Base-by-base conservation (phyloP, 1,140 invertebrate genomes). In the Polypedilum pembai region DNA sequence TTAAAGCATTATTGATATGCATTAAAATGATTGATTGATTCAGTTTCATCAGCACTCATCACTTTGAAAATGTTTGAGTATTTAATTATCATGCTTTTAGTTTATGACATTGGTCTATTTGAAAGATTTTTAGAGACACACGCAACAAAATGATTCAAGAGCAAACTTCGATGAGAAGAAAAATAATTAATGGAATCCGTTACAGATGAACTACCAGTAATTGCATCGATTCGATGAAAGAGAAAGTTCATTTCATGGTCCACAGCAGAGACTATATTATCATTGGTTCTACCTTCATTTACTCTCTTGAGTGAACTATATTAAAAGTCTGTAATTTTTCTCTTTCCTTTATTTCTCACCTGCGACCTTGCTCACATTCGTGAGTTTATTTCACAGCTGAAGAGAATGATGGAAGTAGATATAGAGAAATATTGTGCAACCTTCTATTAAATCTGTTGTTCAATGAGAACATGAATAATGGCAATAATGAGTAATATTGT, bases 371-470 rank as follows among this genome's bases (percentile, higher is more conserved):
- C 45, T n/a, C 12, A 56, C 45, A 56, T 56, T 56, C 45, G 45
- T 56, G 45, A 56, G 45, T 56, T 56, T 56, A n/a, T 56, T 56
- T 56, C 45, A 56, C 45, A 56, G 45, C 45, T 56, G 45, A 56
- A 56, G 24, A 56, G 45, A 56, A 56, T 56, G 45, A 56, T 56
- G 45, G 45, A 56, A 56, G n/a, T 56, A 33, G 24, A 33, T 33
- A 33, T 33, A 33, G 24, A 33, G 24, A 33, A 15, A 56, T 15
- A 56, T 56, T 56, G 45, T 56, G 12, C 45, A 56, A 56, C 45
- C 45, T 33, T 56, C 45, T n/a, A 56, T 56, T 56, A 56, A n/a
- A 56, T 56, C 24, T 33, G 24, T 33, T 56, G 7, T 56, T 56
- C 45, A 56, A 56, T 56, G 45, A 56, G 45, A 56, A 56, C 45